Evolutionary conservation across 1,140 invertebrate genomes (phyloP), one percentile per base, ranked within the genome.

Genomic region (Euglossa dilemma): DNA sequence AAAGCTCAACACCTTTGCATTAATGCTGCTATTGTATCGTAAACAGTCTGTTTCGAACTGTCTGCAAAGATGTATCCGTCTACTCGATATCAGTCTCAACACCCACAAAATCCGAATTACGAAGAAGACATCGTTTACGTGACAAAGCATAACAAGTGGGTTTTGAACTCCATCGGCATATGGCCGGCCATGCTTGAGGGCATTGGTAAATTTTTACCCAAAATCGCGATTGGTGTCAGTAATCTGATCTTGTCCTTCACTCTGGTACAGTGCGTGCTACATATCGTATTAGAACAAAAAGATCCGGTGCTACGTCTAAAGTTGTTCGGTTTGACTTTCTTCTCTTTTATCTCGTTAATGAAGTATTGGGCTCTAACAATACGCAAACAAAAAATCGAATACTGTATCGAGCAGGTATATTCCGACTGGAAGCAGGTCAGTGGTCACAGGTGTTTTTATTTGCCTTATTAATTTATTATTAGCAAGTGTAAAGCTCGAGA

Each of bases 361-460:
- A 89, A 89, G 16, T 89, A 84, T 9, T 86, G 64, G 36, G 67
- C 66, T 2, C 79, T 87, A 28, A n/a, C 12, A 0, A 56, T 59
- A 50, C 73, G 70, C n/a, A 78, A 73, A 0, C 61, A 59, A 14
- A 74, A 54, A 1, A 83, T 87, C 54, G n/a, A 61, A 20, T 14
- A 7, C 0, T 91, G 90, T 47, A 77, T 92, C 36, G 36, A 85
- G 3, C 52, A 69, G 6, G 75, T 92, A 16, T 50, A 86, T 3
- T 14, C 6, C 1, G 90, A 92, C 50, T 92, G 90, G 91, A 67
- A 64, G 45, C 61, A 69, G 59, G 75, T 88, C 8, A 36, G 78
- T 81, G 6, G 6, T 0, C 11, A n/a, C 12, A 61, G 5, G 28
- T 14, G 16, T 61, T 61, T 28, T 5, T 14, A 12, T 16, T 54